Evolutionary conservation across 2,888 invertebrate genomes (phyloP), one percentile per base, ranked within the genome.

Genomic region (Orthosia gothica): DNA sequence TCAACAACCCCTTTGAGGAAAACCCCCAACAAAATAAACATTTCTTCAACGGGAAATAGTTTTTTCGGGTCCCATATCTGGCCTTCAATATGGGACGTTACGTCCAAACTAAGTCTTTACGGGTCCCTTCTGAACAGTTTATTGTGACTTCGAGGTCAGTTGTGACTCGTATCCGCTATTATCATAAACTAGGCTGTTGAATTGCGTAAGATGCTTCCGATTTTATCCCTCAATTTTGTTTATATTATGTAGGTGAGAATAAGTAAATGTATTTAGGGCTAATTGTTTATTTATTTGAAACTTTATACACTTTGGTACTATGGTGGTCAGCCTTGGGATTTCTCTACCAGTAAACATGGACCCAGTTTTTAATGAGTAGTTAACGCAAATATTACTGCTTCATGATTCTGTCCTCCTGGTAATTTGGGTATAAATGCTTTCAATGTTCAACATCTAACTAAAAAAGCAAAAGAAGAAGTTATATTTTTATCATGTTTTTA

Each of bases 1-100:
- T 26, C 66, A 18, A 47, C 18, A 52, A 78, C 18, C 32, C 79
- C 40, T 52, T 20, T 13, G 47, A 69, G 61, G 18, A 72, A 83
- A 83, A 70, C 64, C 15, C 54, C 18, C 3, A 81, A 64, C 23
- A 75, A 62, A 70, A 83, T 69, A 80, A 79, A 66, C 26, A 66
- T 40, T 62, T 62, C 20, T 26, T 18, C 55, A 59, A 55, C 54
- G 40, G 76, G 58, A 84, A 83, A 83, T 74, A 45, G 69, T 57
- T 66, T 81, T 57, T 84, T 50, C 45, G 64, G 45, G 40, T 58
- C 65, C 67, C 55, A 67, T 70, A 65, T 74, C 49, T 70, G 75
- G 11, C 47, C 57, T 26, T 61, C 70, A 73, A 71, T 83, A 62
- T 26, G 9, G 62, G 67, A 20, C 75, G 40, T 45, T 32, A 54